phyloP scores from a whole-genome alignment of 2,888 invertebrate species.

The Ophion costatus region DNA sequence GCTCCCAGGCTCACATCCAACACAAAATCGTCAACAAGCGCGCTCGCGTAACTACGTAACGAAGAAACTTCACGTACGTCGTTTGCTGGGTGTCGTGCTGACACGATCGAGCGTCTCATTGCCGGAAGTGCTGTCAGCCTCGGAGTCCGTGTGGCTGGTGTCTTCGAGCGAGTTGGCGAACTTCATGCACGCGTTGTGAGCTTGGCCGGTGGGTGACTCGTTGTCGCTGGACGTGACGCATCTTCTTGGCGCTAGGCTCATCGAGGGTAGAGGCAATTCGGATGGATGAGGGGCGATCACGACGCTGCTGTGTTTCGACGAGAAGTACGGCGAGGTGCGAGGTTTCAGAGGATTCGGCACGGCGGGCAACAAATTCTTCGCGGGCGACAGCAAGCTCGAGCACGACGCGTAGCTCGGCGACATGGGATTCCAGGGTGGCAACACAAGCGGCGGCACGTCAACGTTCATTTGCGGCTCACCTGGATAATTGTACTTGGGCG shows the following conservation, averaged over 20 bases:
- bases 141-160: conserved; percentile 68
- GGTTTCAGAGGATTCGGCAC: conserved; percentile 80
- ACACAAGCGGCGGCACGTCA: conserved; percentile 78
- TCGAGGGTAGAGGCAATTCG: conserved; percentile 80
- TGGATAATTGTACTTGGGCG: conserved; percentile 76
- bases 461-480: conserved; percentile 76
- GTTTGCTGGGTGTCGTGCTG: conserved; percentile 76
- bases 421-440: conserved; percentile 78
- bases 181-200: conserved; percentile 48
- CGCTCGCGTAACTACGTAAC: background rate
- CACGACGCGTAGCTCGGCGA: conserved; percentile 70
- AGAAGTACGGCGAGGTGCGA: conserved; percentile 78
- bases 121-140: conserved; percentile 69
- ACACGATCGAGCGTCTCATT: conserved; percentile 70
- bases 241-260: conserved; percentile 79
- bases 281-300: conserved; percentile 81
- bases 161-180: conserved; percentile 69
- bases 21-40: background rate
- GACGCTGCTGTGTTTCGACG: conserved; percentile 70
- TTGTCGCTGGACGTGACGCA: conserved; percentile 54
- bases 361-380: conserved; percentile 79
- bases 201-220: conserved; percentile 31
- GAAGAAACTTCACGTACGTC: conserved; percentile 69
- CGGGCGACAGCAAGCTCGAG: conserved; percentile 78
- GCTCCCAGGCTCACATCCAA: too few relatives aligned